Conservation (phyloP, 1,140 invertebrate species). For the Heterodera carotae region DNA sequence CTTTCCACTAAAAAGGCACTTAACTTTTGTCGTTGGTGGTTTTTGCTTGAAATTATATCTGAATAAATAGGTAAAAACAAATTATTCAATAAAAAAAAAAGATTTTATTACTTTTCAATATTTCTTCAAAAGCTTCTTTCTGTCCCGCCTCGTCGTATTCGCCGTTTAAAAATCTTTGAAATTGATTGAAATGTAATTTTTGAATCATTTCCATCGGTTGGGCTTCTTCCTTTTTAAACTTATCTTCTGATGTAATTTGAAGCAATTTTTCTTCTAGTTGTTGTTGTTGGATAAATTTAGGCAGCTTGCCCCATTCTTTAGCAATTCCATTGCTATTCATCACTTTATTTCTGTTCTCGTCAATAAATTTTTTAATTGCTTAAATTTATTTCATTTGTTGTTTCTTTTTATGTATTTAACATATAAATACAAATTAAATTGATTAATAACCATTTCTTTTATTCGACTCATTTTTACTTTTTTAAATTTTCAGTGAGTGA, state of each 20-base stretch:
- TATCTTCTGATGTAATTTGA: background rate
- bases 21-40: background rate
- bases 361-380: background rate
- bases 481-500: no score
- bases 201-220: background rate
- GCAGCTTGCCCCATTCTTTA: background rate
- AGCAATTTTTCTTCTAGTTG: background rate
- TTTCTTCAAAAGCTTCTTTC: background rate
- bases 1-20: background rate
- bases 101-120: background rate
- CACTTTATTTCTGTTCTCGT: background rate
- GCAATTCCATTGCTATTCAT: background rate
- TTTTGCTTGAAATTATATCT: background rate
- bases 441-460: no score
- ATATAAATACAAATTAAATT: no score
- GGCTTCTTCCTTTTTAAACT: background rate
- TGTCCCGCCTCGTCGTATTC: background rate
- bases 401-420: no score
- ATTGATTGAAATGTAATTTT: background rate
- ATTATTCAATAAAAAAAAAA: background rate
- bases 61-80: background rate
- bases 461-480: no score
- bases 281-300: background rate
- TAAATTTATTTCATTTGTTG: background rate
- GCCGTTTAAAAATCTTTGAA: background rate